Conservation (phyloP, 2,797 vertebrate species). For the Brachyrhaphis roseni region DNA sequence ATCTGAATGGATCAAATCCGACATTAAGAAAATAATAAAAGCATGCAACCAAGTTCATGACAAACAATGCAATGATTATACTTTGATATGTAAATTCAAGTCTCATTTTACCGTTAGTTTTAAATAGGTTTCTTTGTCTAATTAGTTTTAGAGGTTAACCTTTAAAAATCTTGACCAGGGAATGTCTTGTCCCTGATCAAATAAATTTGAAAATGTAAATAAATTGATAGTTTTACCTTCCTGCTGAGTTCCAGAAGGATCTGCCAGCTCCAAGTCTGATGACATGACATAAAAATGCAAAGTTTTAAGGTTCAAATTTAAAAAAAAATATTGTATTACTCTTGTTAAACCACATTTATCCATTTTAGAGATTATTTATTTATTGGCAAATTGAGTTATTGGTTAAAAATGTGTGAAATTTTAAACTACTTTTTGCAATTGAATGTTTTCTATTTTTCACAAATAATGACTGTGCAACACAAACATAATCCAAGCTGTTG, state of each 20-base stretch:
- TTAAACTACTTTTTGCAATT: background rate
- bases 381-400: background rate
- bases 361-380: background rate
- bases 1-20: conserved; percentile 13
- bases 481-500: background rate
- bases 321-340: background rate
- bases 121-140: background rate
- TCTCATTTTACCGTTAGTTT: background rate
- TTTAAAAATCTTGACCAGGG: too few species aligned
- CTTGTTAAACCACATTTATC: background rate
- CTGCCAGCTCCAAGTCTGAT: background rate
- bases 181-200: background rate
- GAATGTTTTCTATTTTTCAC: background rate
- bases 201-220: background rate
- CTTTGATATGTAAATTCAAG: background rate
- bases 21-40: background rate
- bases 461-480: background rate
- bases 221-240: background rate
- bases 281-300: background rate
- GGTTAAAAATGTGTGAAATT: background rate
- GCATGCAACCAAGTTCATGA: background rate
- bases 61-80: background rate
- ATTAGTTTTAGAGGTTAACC: background rate
- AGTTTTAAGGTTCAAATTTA: background rate
- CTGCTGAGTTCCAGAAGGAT: background rate